phyloP scores from a whole-genome alignment of 2,888 invertebrate species.

The Zaprionus bogoriensis region DNA sequence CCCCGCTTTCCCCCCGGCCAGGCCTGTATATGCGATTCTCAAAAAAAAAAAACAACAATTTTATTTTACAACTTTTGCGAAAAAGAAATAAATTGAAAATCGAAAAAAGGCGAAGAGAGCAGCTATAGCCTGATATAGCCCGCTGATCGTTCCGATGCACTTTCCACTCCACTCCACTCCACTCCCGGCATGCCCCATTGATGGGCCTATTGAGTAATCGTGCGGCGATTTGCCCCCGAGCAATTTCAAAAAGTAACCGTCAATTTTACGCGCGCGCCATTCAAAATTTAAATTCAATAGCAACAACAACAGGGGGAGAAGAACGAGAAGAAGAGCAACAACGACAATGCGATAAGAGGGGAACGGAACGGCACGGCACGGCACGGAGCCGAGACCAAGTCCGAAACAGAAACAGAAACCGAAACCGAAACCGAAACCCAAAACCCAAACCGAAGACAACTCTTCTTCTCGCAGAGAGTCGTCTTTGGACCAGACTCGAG shows the following conservation, averaged over 20 bases:
- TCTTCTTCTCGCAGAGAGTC: too few species aligned
- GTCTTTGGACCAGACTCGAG: background rate
- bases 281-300: constrained; percentile 74
- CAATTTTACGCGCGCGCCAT: constrained; percentile 76
- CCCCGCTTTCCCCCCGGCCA: constrained; percentile 10
- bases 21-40: constrained; percentile 3
- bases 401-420: background rate
- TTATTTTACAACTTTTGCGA: constrained; percentile 22
- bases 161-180: too few species aligned
- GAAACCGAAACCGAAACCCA: constrained; percentile 24
- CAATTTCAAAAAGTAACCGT: constrained; percentile 76
- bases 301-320: constrained; percentile 37
- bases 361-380: background rate
- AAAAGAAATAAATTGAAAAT: background rate
- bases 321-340: constrained; percentile 16
- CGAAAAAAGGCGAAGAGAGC: background rate
- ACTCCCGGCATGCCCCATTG: too few species aligned
- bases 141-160: too few species aligned
- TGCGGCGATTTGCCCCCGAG: constrained; percentile 1
- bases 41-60: constrained; percentile 34
- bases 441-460: constrained; percentile 17
- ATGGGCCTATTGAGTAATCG: constrained; percentile 43
- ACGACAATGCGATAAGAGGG: constrained; percentile 5
- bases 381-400: background rate
- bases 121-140: too few species aligned